Conservation (phyloP, 2,797 vertebrate species). For the Pangasius krempfi region DNA sequence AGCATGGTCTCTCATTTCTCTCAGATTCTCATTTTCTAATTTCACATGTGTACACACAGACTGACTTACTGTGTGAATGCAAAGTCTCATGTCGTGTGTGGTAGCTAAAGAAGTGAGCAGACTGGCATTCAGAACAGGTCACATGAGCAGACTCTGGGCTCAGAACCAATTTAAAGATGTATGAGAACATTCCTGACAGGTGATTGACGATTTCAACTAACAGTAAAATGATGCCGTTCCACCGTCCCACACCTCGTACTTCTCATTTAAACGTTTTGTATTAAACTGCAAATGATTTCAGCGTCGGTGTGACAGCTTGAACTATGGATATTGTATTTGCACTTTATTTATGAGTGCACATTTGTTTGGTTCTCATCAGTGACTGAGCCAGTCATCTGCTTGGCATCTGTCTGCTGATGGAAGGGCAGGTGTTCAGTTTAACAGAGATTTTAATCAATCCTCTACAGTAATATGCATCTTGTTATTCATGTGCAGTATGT, state of each 20-base stretch:
- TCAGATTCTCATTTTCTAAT: background rate
- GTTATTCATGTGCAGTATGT: background rate
- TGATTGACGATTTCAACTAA: slow-evolving; percentile 52
- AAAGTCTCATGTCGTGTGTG: background rate
- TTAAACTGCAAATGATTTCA: slow-evolving; percentile 60
- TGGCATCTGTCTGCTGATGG: background rate
- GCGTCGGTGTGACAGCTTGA: slow-evolving; percentile 51
- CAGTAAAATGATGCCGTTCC: slow-evolving; percentile 44
- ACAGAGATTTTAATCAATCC: slow-evolving; percentile 4
- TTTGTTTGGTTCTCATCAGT: background rate
- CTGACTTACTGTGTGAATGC: background rate
- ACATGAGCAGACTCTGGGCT: background rate
- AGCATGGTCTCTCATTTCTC: background rate
- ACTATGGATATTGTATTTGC: slow-evolving; percentile 24
- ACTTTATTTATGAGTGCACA: background rate
- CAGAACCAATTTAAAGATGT: slow-evolving; percentile 6
- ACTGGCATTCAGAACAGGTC: background rate
- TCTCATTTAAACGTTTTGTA: slow-evolving; percentile 40
- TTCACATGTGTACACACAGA: background rate
- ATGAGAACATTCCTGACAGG: slow-evolving; percentile 17
- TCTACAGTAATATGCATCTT: background rate
- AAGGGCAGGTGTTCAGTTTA: slow-evolving; percentile 9
- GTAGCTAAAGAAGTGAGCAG: background rate
- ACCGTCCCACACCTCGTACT: background rate
- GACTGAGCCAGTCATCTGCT: slow-evolving; percentile 11